Evolutionary conservation across 2,113 vertebrate species (phyloP), one percentile per base, ranked within the genome.

Genomic region (Pagrus major): DNA sequence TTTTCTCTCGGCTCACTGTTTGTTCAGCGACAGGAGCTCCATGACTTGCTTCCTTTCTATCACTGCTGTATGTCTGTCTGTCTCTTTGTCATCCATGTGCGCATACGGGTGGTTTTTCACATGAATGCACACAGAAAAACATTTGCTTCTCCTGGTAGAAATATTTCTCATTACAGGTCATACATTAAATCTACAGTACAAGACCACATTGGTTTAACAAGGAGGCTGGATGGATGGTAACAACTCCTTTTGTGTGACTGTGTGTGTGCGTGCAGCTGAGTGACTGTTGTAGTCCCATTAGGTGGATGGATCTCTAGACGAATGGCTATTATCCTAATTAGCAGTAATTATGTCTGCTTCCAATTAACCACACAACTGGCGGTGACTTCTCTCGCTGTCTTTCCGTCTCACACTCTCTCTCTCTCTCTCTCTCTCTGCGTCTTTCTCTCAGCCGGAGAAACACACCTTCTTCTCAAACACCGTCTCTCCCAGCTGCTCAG

Each of bases 271-370:
- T 52, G 47, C 52, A 73, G 61, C 58, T 76, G 69, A 77, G 52
- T 73, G 77, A 59, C 84, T 69, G 60, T 46, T 84, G 81, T 75
- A 81, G 77, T 91, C 86, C 84, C 90, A 93, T 92, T 91, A 91
- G 86, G 85, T 86, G 85, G 84, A 88, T 89, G 90, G 82, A 91
- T 90, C 85, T 91, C 90, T 80, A 89, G 89, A 91, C 83, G 59
- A 91, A 91, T 83, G 73, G 82, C 89, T 88, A 93, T 93, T 92
- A 93, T 91, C 84, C 84, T 92, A 91, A 93, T 91, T 89, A 93
- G 86, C 83, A 88, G 87, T 92, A 92, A 92, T 93, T 92, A 93
- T 64, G 71, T 85, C 83, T 78, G 76, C 78, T 83, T 83, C 83
- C 84, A 92, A 91, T 92, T 91, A 91, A 86, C 85, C 77, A 88